Conservation (phyloP, 2,888 invertebrate genomes). For the Pegoplata infirma region DNA sequence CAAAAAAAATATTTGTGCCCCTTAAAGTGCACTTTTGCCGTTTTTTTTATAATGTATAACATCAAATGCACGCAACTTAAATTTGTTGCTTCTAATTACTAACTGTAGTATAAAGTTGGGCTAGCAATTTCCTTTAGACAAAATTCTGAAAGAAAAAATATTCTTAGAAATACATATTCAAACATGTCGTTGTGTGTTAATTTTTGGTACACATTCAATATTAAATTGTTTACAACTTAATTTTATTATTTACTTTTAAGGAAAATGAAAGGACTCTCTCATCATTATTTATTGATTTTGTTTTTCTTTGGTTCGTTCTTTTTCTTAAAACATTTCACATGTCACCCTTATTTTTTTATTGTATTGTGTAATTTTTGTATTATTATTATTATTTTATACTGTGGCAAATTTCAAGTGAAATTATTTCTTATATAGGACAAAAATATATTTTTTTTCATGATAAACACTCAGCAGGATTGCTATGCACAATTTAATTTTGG, state of each 20-base stretch:
- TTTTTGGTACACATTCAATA: neutral
- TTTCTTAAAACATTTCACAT: constrained; percentile 1
- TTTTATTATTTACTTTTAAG: constrained; percentile 1
- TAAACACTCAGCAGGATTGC: constrained; percentile 47
- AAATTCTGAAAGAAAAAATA: neutral
- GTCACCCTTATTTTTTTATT: constrained; percentile 34
- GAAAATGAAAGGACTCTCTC: neutral
- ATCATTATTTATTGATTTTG: constrained; percentile 33
- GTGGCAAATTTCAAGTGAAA: constrained; percentile 44
- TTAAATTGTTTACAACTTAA: constrained; percentile 26
- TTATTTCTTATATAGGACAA: constrained; percentile 11
- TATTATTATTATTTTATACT: neutral
- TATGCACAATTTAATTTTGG: constrained; percentile 41
- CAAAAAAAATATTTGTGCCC: too few relatives aligned
- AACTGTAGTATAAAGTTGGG: too few relatives aligned
- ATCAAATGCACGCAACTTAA: too few relatives aligned
- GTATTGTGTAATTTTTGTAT: too few relatives aligned
- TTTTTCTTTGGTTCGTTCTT: constrained; percentile 7
- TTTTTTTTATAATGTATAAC: too few relatives aligned
- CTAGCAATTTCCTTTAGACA: too few relatives aligned
- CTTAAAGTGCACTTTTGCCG: too few relatives aligned
- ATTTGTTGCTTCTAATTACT: too few relatives aligned
- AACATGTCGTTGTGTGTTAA: neutral
- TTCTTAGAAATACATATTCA: neutral
- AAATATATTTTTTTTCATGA: constrained; percentile 32